These are phyloP conservation scores for Proterorhinus semilunaris DNA, from an alignment of 2,113 vertebrate species.

Conservation along the genomic window DNA sequence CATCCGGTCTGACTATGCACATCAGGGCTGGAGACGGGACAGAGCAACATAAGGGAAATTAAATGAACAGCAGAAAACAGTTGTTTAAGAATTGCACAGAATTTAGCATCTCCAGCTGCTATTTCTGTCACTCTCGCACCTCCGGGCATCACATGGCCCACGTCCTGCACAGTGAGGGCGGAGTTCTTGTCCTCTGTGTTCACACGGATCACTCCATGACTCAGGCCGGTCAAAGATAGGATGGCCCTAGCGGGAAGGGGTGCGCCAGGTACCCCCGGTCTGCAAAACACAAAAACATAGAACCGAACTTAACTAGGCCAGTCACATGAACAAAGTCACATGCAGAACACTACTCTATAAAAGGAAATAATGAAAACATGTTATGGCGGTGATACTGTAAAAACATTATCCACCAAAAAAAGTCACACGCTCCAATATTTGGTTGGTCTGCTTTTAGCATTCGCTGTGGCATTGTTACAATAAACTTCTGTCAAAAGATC, in stretches of 20 bases:
- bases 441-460: too few relatives aligned
- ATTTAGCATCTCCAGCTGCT: background rate
- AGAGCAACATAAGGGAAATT: conserved; percentile 1
- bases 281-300: conserved; percentile 47
- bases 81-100: too few relatives aligned
- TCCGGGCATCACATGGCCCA: conserved; percentile 97
- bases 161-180: conserved; percentile 95
- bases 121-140: conserved; percentile 71
- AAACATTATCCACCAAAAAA: too few relatives aligned
- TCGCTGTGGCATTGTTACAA: too few relatives aligned
- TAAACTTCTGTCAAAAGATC: too few relatives aligned
- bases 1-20: conserved; percentile 93
- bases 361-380: too few relatives aligned
- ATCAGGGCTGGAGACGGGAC: conserved; percentile 83
- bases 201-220: conserved; percentile 92
- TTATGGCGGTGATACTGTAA: too few relatives aligned
- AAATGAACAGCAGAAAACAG: background rate
- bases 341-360: too few relatives aligned
- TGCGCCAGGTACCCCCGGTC: conserved; percentile 89
- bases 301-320: too few relatives aligned
- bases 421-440: too few relatives aligned
- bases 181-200: conserved; percentile 99
- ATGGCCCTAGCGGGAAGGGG: conserved; percentile 93
- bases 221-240: conserved; percentile 92
- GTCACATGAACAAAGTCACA: too few relatives aligned